Evolutionary conservation across 2,888 invertebrate species (phyloP).

Genomic region (Acrobasis suavella): DNA sequence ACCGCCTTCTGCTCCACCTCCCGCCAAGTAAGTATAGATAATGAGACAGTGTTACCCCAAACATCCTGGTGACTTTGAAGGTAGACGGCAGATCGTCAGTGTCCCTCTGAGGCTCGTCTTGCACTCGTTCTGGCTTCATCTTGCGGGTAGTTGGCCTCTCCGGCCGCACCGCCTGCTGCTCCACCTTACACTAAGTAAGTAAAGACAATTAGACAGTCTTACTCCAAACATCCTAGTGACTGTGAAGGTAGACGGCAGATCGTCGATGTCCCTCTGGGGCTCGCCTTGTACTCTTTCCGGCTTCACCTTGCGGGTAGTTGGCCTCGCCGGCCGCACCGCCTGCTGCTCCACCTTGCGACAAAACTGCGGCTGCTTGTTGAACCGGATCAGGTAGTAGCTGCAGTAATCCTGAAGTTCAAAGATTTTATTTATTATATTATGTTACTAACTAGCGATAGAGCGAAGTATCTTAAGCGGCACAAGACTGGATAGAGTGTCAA

Average conservation of each 20-base stretch:
- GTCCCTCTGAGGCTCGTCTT: conserved; percentile 30
- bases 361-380: conserved; percentile 93
- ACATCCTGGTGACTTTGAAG: conserved; percentile 52
- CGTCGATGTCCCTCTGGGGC: conserved; percentile 33
- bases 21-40: too few species aligned
- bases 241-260: conserved; percentile 58
- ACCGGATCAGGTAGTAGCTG: conserved; percentile 92
- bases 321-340: conserved; percentile 39
- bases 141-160: conserved; percentile 52
- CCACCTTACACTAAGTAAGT: conserved; percentile 50
- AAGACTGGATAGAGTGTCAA: too few species aligned
- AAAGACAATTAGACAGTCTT: neutral
- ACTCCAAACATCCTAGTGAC: conserved; percentile 60
- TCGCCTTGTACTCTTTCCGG: conserved; percentile 37
- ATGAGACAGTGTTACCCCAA: too few species aligned
- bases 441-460: too few species aligned
- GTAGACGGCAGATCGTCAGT: conserved; percentile 50
- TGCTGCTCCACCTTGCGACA: conserved; percentile 80
- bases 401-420: conserved; percentile 85
- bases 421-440: neutral
- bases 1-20: conserved; percentile 54
- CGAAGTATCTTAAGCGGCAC: too few species aligned
- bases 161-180: conserved; percentile 41
- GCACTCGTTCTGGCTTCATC: conserved; percentile 39
- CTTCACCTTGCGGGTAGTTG: conserved; percentile 50